These are phyloP conservation scores for Tenthredo distinguenda DNA, from an alignment of 2,888 invertebrate genomes.

Conservation along the genomic window DNA sequence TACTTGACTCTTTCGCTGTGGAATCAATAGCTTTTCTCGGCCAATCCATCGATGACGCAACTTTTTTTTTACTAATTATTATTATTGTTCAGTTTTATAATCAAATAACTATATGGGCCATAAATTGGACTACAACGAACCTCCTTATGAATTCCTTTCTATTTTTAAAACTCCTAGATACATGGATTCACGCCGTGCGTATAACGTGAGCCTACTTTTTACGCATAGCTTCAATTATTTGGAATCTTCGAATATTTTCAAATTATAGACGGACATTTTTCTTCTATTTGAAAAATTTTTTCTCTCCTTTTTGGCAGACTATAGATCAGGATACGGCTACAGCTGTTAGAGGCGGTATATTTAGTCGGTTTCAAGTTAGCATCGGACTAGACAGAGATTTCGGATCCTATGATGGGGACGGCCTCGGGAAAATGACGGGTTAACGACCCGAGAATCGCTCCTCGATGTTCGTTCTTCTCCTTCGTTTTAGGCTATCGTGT, in stretches of 20 bases:
- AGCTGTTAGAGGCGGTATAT: neutral
- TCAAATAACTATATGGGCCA: neutral
- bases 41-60: neutral
- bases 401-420: conserved; percentile 6
- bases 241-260: neutral
- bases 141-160: neutral
- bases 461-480: neutral
- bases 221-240: neutral
- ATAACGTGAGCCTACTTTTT: neutral
- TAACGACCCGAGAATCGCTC: conserved; percentile 33
- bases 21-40: conserved; percentile 21
- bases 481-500: neutral
- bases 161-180: neutral
- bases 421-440: conserved; percentile 18
- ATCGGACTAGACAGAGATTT: neutral
- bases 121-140: neutral
- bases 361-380: neutral
- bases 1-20: neutral
- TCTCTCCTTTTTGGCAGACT: neutral
- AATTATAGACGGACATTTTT: neutral
- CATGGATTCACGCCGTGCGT: neutral
- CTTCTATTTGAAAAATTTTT: neutral
- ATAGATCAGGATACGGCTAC: neutral
- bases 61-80: neutral
- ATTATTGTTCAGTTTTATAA: neutral